phyloP scores from a whole-genome alignment of 2,113 vertebrate genomes.

The Cavia aperea region DNA sequence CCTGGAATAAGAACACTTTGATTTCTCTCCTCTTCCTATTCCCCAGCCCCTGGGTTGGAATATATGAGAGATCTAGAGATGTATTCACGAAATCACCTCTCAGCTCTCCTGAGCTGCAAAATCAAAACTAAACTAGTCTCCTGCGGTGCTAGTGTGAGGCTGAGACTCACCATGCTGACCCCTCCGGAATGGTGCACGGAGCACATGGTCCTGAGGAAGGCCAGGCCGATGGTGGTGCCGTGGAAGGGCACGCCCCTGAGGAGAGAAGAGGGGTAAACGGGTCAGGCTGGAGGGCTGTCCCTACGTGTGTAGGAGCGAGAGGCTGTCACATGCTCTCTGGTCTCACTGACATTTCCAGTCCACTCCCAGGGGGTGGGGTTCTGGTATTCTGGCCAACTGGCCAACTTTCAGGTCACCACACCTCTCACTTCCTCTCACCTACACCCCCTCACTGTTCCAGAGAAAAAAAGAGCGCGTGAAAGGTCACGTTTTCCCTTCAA shows the following conservation, averaged over 20 bases:
- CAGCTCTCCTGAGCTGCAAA: neutral
- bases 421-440: slow-evolving; percentile 42
- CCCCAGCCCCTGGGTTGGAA: neutral
- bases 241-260: slow-evolving; percentile 89
- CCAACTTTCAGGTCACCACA: slow-evolving; percentile 2
- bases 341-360: neutral
- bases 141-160: neutral
- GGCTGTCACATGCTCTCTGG: neutral
- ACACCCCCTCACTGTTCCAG: neutral
- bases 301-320: neutral
- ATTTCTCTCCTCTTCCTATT: neutral
- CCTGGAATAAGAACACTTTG: neutral
- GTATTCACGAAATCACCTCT: neutral
- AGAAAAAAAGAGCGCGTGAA: neutral
- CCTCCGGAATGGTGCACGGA: slow-evolving; percentile 96
- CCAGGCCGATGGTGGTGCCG: slow-evolving; percentile 93
- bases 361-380: neutral
- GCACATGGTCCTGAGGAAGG: slow-evolving; percentile 96
- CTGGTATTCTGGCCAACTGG: neutral
- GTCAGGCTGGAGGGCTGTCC: neutral
- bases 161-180: slow-evolving; percentile 90
- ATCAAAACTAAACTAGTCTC: neutral
- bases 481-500: neutral
- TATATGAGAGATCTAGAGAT: neutral
- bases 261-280: slow-evolving; percentile 37